These are phyloP conservation scores for Characodon lateralis DNA, from an alignment of 2,797 vertebrate genomes.

Conservation along the genomic window DNA sequence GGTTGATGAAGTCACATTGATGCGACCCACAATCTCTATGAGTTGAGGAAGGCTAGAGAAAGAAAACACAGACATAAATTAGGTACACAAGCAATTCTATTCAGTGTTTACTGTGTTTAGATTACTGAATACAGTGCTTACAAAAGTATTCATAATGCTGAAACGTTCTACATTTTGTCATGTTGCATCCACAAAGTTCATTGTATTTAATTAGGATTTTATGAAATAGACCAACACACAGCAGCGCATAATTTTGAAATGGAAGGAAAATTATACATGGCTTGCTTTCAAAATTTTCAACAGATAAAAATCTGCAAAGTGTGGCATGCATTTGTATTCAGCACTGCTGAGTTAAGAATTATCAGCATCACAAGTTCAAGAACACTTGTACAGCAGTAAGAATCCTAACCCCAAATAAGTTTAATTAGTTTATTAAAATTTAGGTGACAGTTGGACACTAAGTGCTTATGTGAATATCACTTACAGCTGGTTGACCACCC, in stretches of 20 bases:
- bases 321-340: neutral
- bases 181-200: neutral
- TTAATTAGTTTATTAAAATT: neutral
- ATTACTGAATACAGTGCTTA: neutral
- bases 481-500: constrained; percentile 99
- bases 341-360: neutral
- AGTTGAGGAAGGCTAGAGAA: constrained; percentile 89
- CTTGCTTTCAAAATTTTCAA: neutral
- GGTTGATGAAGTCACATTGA: constrained; percentile 94
- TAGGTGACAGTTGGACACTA: neutral
- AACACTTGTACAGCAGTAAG: neutral
- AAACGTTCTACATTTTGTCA: neutral
- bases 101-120: neutral
- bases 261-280: neutral
- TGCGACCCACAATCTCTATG: constrained; percentile 95
- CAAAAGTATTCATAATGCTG: neutral
- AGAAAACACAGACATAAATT: constrained; percentile 38
- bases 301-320: neutral
- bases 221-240: neutral
- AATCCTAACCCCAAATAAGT: neutral
- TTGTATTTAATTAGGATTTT: neutral
- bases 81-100: neutral
- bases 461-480: constrained; percentile 51
- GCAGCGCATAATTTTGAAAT: no score
- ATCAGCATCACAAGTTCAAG: neutral